Base-by-base conservation (phyloP, 2,797 vertebrate genomes). In the Zenarchopterus dispar region DNA sequence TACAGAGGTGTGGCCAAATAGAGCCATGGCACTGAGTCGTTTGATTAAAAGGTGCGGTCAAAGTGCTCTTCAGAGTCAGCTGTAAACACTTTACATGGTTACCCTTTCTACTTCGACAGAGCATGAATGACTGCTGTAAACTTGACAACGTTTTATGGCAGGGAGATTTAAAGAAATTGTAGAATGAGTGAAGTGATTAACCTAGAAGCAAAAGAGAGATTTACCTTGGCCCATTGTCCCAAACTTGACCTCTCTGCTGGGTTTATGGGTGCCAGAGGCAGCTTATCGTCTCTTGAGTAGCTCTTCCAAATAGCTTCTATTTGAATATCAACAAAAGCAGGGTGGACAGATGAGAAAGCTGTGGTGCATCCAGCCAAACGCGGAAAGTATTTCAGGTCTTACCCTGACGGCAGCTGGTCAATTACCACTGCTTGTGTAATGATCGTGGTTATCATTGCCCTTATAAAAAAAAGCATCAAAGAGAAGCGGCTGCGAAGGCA, bases 401-500 rank as follows among this genome's bases (percentile, higher is more conserved):
- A 71, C 80, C 60, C 60, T 61, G 80, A 87, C 82, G 87, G 88
- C 85, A 80, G 84, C 85, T 82, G 80, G 83, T 88, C 86, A 87
- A 89, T 93, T 89, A 91, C 81, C 81, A 79, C 78, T 56, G 79
- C 68, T 75, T 78, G 75, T 67, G 81, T 76, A 71, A 89, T 84
- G 84, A 89, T 84, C 49, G 67, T 75, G 77, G 87, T 89, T 89
- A 91, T 88, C 82, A 69, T 61, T 78, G 79, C 84, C 85, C 80
- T 91, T 87, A 86, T 90, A 26, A 80, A 82, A 88, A n/a, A 87
- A 87, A 71, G 82, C 87, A 89, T 90, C 86, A 92, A 88, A 90
- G 87, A 75, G 80, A 74, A 65, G 67, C 56, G 52, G 65, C 74
- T 62, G 73, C 64, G 71, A 78, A 75, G 42, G 78, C 74, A 39